Percentiles rank a stretch among this genome's conserved stretches.
Conservation (phyloP, 1,140 invertebrate genomes). For the Drosophila suzukii region DNA sequence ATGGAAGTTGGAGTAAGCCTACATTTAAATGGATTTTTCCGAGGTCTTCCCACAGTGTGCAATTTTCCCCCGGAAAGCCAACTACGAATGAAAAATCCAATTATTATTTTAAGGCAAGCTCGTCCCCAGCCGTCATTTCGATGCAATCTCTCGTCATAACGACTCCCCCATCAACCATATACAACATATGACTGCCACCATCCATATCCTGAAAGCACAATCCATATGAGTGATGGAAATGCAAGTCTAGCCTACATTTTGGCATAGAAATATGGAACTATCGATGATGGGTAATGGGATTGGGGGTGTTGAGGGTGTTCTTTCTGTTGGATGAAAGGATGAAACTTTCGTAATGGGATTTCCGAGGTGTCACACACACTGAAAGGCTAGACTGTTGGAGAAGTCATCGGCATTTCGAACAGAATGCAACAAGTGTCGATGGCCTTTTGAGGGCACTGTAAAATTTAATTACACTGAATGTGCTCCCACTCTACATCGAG, state of each 20-base stretch:
- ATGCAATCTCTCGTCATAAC: constrained; percentile 17
- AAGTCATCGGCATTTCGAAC: constrained; percentile 13
- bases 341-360: constrained; percentile 28
- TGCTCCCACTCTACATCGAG: constrained; percentile 27
- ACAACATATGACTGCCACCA: neutral
- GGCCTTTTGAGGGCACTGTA: constrained; percentile 61
- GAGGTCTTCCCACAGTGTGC: neutral
- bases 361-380: constrained; percentile 28
- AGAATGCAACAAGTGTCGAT: constrained; percentile 66
- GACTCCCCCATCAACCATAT: neutral
- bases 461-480: constrained; percentile 49
- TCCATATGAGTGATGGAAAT: constrained; percentile 5
- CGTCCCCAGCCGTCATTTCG: constrained; percentile 1
- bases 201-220: constrained; percentile 10
- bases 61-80: neutral
- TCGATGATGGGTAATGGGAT: constrained; percentile 6
- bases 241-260: neutral
- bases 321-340: constrained; percentile 15
- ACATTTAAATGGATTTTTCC: neutral
- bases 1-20: neutral
- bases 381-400: constrained; percentile 13
- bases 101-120: neutral
- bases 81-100: neutral
- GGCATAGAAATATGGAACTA: constrained; percentile 6
- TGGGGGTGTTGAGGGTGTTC: neutral